Base-by-base conservation (phyloP, 2,113 vertebrate genomes). In the Physeter macrocephalus region DNA sequence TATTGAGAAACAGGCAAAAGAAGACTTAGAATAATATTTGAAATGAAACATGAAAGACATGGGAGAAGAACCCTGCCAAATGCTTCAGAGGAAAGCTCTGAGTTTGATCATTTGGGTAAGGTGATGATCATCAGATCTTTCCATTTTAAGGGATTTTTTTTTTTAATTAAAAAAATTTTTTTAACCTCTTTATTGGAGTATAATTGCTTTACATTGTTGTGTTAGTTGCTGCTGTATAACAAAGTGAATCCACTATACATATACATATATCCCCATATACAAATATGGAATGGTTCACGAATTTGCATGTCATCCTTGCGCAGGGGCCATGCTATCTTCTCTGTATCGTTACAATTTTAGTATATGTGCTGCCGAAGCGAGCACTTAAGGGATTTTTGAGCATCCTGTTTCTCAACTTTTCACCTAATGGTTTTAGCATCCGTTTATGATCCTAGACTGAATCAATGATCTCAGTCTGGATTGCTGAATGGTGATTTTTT, bases 1-100 rank as follows among this genome's bases (percentile, higher is more conserved):
- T 52, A 41, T 77, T 96, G 62, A 84, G 69, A 84, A 89, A 82
- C 9, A 92, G 23, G 75, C 66, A 88, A 54, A 87, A 88, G 49
- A 88, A 82, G 41, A 78, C 41, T 71, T 41, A 43, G 52, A 84
- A 84, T 69, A n/a, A 90, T 78, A 12, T 52, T 83, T 62, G 52
- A 8, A 84, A 54, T 61, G 61, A 69, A 67, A 74, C 31, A 41
- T 69, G 78, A 84, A 27, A 74, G 77, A 62, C 59, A n/a, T 31
- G 41, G 12, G 29, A 43, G 61, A 69, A 59, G 84, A 67, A 61
- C 3, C 12, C 12, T 78, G 52, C 54, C 43, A 62, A 52, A 71
- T 62, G 43, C 6, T 72, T 74, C 61, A 64, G 62, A 69, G 31
- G 34, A 25, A 54, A 86, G 12, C 18, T 77, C 74, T 36, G 13